Percentiles rank a stretch among this genome's conserved stretches.
Conservation (phyloP, 2,888 invertebrate species). For the Druceiella hillmani region DNA sequence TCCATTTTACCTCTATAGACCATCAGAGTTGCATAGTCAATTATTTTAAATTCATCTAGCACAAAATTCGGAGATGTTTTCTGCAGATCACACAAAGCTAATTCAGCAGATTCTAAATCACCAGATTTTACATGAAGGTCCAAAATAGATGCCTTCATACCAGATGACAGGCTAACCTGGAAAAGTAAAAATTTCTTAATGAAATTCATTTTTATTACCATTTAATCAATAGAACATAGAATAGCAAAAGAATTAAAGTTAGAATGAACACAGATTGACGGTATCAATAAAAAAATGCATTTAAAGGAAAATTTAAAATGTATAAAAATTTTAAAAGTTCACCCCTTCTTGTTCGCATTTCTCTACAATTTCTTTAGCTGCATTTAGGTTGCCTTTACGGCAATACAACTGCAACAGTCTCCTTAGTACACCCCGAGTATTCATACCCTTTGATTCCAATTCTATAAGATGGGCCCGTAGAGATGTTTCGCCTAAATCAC, state of each 20-base stretch:
- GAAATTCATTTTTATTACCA: constrained; percentile 6
- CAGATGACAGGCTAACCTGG: constrained; percentile 53
- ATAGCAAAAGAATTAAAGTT: neutral
- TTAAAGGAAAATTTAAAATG: constrained; percentile 1
- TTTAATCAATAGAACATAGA: no score
- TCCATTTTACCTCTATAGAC: constrained; percentile 42
- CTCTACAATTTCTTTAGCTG: constrained; percentile 49
- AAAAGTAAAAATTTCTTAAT: constrained; percentile 13
- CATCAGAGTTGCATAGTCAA: constrained; percentile 58
- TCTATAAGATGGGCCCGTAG: constrained; percentile 60
- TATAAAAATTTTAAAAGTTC: constrained; percentile 19
- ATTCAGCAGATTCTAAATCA: constrained; percentile 50
- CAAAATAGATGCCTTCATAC: constrained; percentile 61
- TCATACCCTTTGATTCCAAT: constrained; percentile 60
- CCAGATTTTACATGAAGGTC: constrained; percentile 54
- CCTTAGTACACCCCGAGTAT: constrained; percentile 60
- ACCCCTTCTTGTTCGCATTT: constrained; percentile 50
- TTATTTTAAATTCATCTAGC: constrained; percentile 60
- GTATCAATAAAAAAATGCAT: neutral
- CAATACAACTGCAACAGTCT: constrained; percentile 55
- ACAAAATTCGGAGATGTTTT: constrained; percentile 48
- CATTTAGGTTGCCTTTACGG: constrained; percentile 47
- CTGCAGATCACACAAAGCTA: constrained; percentile 48
- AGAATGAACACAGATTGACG: neutral
- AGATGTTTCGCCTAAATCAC: constrained; percentile 57